Evolutionary conservation across 2,797 vertebrate species (phyloP), one percentile per base, ranked within the genome.

Genomic region (Hoplostethus atlanticus): DNA sequence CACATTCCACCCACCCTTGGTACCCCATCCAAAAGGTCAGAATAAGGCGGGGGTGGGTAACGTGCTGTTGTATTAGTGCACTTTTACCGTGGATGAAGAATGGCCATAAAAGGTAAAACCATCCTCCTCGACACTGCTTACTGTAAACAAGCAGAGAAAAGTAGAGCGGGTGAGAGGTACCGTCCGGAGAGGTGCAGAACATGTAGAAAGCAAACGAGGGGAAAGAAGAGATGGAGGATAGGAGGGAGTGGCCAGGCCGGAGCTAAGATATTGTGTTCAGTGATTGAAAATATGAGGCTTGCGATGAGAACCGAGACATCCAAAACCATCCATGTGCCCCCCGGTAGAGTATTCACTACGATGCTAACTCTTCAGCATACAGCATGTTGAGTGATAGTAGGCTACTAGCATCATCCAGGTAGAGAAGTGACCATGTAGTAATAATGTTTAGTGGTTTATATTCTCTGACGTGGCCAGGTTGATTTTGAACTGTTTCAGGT

Each of bases 61-160:
- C 79, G 81, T 89, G 84, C 79, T 73, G 68, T 51, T 75, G 83
- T 91, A 92, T 94, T 95, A 94, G 93, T 89, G 92, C 92, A 92
- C 94, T 94, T 95, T 93, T 91, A 93, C 92, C 94, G 86, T 94
- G 95, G 95, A 96, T 95, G 94, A 96, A 95, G 95, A 95, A 92
- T 88, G 85, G 88, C 96, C 96, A 95, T 96, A 95, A 96, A 97
- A 96, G 96, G 95, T 93, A 90, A 94, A 95, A 93, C 81, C 87
- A 88, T 90, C 85, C 86, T 73, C 73, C 83, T 80, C 63, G 50
- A 94, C 95, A 94, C 94, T 96, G 95, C 94, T 94, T 96, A 95
- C 95, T 96, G 95, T 95, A 94, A 96, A 96, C 96, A 95, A 95
- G 83, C 71, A 74, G 85, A 90, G 87, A 79, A 86, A 87, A 87